Conservation (phyloP, 2,113 vertebrate species). For the Chauna torquata region DNA sequence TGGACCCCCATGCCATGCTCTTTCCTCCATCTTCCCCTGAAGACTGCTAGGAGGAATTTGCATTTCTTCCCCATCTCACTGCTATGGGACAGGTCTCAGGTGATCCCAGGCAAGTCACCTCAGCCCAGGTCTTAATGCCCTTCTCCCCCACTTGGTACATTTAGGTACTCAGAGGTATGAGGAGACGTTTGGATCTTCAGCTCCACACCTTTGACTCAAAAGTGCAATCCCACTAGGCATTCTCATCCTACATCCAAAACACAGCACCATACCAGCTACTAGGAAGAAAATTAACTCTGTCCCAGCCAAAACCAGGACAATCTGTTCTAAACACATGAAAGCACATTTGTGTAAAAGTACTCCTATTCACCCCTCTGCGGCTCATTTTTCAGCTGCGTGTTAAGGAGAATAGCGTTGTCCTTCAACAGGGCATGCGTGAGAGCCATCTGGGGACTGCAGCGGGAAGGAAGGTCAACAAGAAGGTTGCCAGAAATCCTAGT, state of each 20-base stretch:
- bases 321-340: accelerated
- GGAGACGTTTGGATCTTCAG: not conserved
- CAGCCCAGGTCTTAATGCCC: not conserved
- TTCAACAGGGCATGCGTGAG: not conserved
- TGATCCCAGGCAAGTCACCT: not conserved
- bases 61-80: not conserved
- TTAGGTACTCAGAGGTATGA: not conserved
- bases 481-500: not conserved
- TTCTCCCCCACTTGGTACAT: not conserved
- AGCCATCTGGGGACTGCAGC: not conserved
- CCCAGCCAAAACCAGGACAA: no score
- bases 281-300: no score
- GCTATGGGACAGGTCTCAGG: not conserved
- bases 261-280: no score
- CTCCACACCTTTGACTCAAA: not conserved
- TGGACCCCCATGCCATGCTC: not conserved
- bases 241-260: no score
- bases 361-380: not conserved
- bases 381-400: not conserved
- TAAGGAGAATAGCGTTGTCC: accelerated
- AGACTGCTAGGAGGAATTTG: not conserved
- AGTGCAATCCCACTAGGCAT: not conserved
- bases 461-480: not conserved
- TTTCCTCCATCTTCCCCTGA: not conserved
- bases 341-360: not conserved